Evolutionary conservation across 2,797 vertebrate species (phyloP).

Genomic region (Lepus oiostolus): DNA sequence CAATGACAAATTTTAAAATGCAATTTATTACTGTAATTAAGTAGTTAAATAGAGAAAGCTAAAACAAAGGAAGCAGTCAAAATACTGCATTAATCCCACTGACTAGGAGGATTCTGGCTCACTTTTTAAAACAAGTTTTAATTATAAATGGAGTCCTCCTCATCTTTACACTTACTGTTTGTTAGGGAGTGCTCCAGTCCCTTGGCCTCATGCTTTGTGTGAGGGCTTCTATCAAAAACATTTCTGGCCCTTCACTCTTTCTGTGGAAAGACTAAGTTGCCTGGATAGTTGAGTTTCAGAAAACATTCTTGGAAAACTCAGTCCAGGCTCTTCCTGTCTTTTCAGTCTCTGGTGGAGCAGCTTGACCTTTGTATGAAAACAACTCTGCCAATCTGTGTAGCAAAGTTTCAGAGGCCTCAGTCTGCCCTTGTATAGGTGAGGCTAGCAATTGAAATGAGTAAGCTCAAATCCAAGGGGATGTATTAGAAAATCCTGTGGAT

Average conservation of each 20-base stretch:
- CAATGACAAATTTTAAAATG: conserved; percentile 15
- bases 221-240: not conserved
- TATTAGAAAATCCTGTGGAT: conserved; percentile 15
- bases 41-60: not conserved
- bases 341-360: not conserved
- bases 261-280: not conserved
- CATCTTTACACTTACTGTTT: conserved; percentile 5
- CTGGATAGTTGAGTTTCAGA: not conserved
- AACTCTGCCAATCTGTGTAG: not conserved
- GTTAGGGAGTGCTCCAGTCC: not conserved
- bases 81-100: not conserved
- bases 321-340: not conserved
- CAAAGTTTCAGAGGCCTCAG: not conserved
- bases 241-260: not conserved
- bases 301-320: not conserved
- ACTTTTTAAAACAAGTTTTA: conserved; percentile 40
- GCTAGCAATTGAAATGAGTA: conserved; percentile 27
- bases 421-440: conserved; percentile 20
- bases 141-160: not conserved
- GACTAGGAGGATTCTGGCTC: not conserved
- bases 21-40: conserved; percentile 23
- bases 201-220: not conserved
- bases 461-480: conserved; percentile 51
- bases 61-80: conserved; percentile 25
- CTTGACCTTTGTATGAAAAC: not conserved